These are phyloP conservation scores for Montipora capitata DNA, from an alignment of 92 coral and sea anemone genomes.

Conservation along the genomic window DNA sequence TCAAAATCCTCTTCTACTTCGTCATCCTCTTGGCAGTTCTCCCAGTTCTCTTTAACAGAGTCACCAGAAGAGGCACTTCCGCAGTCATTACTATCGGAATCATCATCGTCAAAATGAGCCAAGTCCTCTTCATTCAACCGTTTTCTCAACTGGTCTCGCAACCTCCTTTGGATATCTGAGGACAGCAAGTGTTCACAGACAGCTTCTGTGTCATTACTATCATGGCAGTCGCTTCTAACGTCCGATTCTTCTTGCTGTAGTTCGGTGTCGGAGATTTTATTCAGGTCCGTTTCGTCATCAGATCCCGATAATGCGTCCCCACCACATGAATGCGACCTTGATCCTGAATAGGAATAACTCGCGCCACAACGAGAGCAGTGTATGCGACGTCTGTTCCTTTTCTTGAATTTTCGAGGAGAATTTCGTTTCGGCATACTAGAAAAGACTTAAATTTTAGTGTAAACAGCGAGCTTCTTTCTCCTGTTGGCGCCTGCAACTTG, in stretches of 20 bases:
- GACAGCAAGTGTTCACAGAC: neutral
- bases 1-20: neutral
- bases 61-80: neutral
- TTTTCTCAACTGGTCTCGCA: constrained; percentile 15
- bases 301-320: no score
- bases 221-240: neutral
- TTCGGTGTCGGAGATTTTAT: neutral
- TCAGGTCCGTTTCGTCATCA: neutral
- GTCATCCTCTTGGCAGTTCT: constrained; percentile 1
- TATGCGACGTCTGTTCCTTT: constrained; percentile 2
- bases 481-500: no score
- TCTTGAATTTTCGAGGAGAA: constrained; percentile 6
- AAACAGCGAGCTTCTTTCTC: no score
- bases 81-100: neutral
- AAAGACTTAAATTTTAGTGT: no score
- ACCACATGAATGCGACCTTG: constrained; percentile 1
- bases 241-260: neutral
- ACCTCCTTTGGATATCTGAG: constrained; percentile 1
- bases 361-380: neutral
- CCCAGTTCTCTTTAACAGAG: constrained; percentile 42
- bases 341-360: constrained; percentile 12
- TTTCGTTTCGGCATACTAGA: neutral
- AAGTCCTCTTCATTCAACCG: constrained; percentile 27
- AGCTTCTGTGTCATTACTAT: neutral
- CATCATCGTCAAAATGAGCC: constrained; percentile 30